Evolutionary conservation across 2,113 vertebrate species (phyloP), one percentile per base, ranked within the genome.

Genomic region (Apeltes quadracus): DNA sequence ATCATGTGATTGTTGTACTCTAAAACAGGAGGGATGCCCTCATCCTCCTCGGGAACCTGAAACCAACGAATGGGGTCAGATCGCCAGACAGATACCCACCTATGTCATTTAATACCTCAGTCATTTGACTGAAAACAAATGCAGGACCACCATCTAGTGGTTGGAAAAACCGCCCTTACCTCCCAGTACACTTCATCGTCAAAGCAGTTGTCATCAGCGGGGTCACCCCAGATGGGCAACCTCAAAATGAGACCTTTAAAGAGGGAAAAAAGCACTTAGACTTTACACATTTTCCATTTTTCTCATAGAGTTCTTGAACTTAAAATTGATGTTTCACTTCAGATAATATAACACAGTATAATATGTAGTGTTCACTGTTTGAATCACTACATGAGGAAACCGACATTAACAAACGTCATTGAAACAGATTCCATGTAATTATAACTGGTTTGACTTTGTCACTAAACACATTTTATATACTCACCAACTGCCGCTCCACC

Each of bases 181-280:
- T 97, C 96, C 97, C 98, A 99, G 84, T 98, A 99, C 11, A 95
- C 76, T 4, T 87, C 93, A 79, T 99, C 98, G 29, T 98, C 96
- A 59, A 91, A 99, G 92, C 98, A 99, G 91, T 96, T 95, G 81
- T 98, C 96, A 70, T 96, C 95, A 0, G 93, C 88, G 0, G 97
- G 81, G 54, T 98, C 96, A 1, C 95, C 96, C 96, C 96, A 98
- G 69, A 97, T 59, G 0, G 97, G 96, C 11, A 99, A 61, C 87
- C 85, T 97, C 78, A 99, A 86, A 82, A 99, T 94, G n/a, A 92
- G 61, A 48, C 97, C 98, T 99, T 83, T 48, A 7, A 76, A 72
- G 11, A 69, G 56, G 16, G 43, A 23, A 9, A 48, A 41, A 12
- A 36, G 2, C 12, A 50, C 22, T 50, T 29, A 29, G 9, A 5